Evolutionary conservation across 2,888 invertebrate genomes (phyloP), one percentile per base, ranked within the genome.

Genomic region (Ophion slaviceki): DNA sequence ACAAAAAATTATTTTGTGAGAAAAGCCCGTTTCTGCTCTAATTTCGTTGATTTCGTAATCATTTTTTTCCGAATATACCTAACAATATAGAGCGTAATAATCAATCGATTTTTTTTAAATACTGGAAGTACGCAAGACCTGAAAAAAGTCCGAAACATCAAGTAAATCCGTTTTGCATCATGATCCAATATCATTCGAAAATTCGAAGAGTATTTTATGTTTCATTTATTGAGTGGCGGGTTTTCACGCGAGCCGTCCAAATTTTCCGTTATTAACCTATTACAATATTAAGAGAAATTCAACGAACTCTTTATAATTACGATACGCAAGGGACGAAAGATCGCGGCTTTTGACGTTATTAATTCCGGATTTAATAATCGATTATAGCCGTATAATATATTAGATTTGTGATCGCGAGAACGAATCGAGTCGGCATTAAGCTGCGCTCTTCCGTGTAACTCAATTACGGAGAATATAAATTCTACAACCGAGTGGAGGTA

Each of bases 391-490:
- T 82, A 57, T 77, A 67, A 77, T 68, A 68, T 68, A 61, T 78
- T 68, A 45, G 68, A 78, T 74, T 11, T 45, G 74, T 68, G 74
- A 80, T 80, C 47, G 74, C 72, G 74, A 20, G 78, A 78, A 80
- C 62, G 80, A 82, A 70, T 84, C 71, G 74, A 68, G 67, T 68
- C 68, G 40, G 82, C 85, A 82, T 82, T 71, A 82, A 80, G 67
- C 82, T 75, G 47, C 64, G 53, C 78, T 32, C 62, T 68, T 74
- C 47, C 61, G 80, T 86, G 84, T 87, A 88, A 87, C 87, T 87
- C 87, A 87, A 88, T 86, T 88, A 86, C 82, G 53, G 85, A 67
- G 82, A 80, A 82, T 85, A 80, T 82, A 85, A 87, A 87, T 85
- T 86, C 76, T 84, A 75, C 32, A 77, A 78, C 71, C 80, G 67